A percentile compares a stretch with the other conserved stretches of the same genome.
Conservation (phyloP, 2,797 vertebrate species). For the Hipposideros larvatus region DNA sequence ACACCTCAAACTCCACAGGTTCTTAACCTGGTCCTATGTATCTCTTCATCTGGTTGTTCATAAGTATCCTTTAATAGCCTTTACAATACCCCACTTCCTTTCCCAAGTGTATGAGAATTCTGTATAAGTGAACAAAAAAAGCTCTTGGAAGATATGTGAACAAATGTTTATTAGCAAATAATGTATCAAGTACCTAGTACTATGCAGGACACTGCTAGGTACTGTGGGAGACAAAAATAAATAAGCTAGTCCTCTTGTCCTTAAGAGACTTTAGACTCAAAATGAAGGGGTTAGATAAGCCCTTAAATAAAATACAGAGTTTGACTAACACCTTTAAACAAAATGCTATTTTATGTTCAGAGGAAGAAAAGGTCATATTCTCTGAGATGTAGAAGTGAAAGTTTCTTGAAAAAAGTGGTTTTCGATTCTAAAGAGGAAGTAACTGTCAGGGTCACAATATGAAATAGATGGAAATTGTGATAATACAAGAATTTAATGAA, state of each 20-base stretch:
- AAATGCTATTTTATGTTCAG: background rate
- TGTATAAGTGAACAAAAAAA: background rate
- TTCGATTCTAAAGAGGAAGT: background rate
- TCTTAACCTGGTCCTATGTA: background rate
- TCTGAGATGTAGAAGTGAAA: background rate
- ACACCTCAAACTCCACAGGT: background rate
- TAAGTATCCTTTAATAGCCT: background rate
- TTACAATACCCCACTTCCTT: background rate
- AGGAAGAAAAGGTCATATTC: background rate
- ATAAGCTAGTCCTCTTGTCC: background rate
- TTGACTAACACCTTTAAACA: background rate
- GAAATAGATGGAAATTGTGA: background rate
- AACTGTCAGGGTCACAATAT: background rate
- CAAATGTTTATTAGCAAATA: background rate
- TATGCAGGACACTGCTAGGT: background rate
- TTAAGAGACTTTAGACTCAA: background rate
- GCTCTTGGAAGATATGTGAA: background rate
- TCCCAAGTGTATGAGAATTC: background rate
- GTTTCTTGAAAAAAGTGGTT: background rate
- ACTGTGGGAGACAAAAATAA: background rate
- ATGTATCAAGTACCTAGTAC: background rate
- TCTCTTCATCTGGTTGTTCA: background rate
- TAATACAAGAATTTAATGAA: background rate
- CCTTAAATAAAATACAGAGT: background rate
- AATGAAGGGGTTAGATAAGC: background rate